These are phyloP conservation scores for Drosophila pruinosa DNA, from an alignment of 1,140 invertebrate species.

Conservation along the genomic window DNA sequence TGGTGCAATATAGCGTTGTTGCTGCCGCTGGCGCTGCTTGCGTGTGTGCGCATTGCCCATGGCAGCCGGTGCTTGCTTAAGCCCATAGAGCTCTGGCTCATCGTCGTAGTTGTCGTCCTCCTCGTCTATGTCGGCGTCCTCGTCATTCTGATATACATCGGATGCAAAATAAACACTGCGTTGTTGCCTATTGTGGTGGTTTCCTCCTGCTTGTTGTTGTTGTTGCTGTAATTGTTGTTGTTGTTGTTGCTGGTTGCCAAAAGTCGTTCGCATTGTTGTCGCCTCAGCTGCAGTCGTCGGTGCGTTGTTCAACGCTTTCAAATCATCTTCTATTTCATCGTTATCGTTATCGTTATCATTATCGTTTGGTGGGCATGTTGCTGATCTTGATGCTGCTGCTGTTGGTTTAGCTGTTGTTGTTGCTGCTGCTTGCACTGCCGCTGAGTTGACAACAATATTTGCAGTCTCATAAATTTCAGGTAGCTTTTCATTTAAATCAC, in stretches of 20 bases:
- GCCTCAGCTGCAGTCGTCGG: constrained; percentile 52
- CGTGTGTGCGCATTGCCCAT: constrained; percentile 59
- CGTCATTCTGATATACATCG: constrained; percentile 72
- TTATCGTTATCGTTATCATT: constrained; percentile 20
- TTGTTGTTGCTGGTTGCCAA: constrained; percentile 63
- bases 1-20: constrained; percentile 55
- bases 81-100: constrained; percentile 15
- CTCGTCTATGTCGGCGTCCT: constrained; percentile 71
- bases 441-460: constrained; percentile 81
- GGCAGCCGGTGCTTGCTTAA: constrained; percentile 41
- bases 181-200: constrained; percentile 45
- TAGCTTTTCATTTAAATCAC: constrained; percentile 83
- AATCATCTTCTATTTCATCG: constrained; percentile 34
- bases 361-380: constrained; percentile 72
- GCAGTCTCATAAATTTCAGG: constrained; percentile 83
- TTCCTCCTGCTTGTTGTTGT: constrained; percentile 25
- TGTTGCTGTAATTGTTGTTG: constrained; percentile 28
- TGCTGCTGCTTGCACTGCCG: constrained; percentile 60
- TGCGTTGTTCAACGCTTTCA: constrained; percentile 41
- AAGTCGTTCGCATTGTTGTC: constrained; percentile 82
- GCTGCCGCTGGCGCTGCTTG: constrained; percentile 61
- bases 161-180: constrained; percentile 69
- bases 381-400: constrained; percentile 40
- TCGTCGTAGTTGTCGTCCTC: constrained; percentile 62
- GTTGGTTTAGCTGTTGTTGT: constrained; percentile 26